Conservation (phyloP, 1,140 invertebrate genomes). For the Chrysopa pallens region DNA sequence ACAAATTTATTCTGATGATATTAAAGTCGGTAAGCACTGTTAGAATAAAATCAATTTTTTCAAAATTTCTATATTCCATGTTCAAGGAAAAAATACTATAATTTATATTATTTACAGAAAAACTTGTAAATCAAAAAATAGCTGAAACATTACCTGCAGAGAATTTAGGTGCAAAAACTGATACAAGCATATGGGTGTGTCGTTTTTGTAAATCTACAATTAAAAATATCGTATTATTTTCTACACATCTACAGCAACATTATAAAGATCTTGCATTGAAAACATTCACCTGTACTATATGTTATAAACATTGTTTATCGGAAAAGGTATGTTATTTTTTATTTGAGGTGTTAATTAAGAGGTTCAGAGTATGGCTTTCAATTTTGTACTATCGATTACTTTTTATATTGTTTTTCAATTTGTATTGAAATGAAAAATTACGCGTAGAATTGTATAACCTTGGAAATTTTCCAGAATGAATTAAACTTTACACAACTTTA, state of each 20-base stretch:
- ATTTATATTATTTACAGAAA: not conserved
- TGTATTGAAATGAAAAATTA: too few relatives aligned
- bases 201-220: conserved; percentile 20
- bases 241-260: conserved; percentile 19
- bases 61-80: too few relatives aligned
- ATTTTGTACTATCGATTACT: too few relatives aligned
- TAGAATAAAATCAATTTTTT: too few relatives aligned
- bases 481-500: too few relatives aligned
- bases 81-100: too few relatives aligned
- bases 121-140: not conserved
- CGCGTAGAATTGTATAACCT: too few relatives aligned
- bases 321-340: conserved; percentile 12
- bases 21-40: too few relatives aligned
- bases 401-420: too few relatives aligned
- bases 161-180: conserved; percentile 4
- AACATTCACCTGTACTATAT: conserved; percentile 11
- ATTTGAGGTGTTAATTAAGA: too few relatives aligned
- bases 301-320: conserved; percentile 12
- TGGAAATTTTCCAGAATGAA: too few relatives aligned
- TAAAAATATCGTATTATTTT: conserved; percentile 16
- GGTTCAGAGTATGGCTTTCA: too few relatives aligned
- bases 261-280: conserved; percentile 12
- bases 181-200: conserved; percentile 16
- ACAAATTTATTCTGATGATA: conserved; percentile 4
- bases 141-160: not conserved